These are phyloP conservation scores for Macroglossus sobrinus DNA, from an alignment of 2,113 vertebrate genomes.

Conservation along the genomic window DNA sequence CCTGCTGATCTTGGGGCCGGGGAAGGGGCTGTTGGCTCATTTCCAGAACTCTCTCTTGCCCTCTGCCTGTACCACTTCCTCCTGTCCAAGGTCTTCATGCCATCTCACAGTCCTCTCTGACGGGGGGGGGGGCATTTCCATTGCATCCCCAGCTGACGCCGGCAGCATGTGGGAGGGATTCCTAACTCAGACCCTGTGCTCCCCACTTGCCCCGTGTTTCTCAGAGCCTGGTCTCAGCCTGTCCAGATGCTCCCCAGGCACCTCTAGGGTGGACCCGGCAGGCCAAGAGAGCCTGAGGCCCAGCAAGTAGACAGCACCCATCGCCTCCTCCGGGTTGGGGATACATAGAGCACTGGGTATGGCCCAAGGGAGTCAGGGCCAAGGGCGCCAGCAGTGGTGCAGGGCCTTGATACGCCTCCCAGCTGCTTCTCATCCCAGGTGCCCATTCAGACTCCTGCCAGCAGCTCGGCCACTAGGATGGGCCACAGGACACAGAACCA, in stretches of 20 bases:
- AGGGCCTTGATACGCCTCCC: background rate
- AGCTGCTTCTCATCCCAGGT: background rate
- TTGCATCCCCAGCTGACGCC: background rate
- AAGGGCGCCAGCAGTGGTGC: background rate
- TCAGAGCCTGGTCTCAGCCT: background rate
- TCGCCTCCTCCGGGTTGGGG: background rate
- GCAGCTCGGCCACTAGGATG: background rate
- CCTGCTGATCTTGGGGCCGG: background rate
- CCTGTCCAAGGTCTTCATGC: background rate
- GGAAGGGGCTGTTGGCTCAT: background rate
- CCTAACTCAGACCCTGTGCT: background rate
- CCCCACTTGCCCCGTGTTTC: background rate
- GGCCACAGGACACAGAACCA: background rate
- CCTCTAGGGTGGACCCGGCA: background rate
- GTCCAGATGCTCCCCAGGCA: background rate
- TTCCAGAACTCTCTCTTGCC: background rate
- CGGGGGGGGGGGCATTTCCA: background rate
- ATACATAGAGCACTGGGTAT: background rate
- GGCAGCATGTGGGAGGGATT: background rate
- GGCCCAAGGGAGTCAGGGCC: background rate
- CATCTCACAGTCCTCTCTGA: background rate
- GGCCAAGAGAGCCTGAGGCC: background rate
- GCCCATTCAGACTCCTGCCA: background rate
- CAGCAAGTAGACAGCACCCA: background rate
- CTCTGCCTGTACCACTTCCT: background rate